Conservation (phyloP, 2,113 vertebrate genomes). For the Rhipidura dahli region DNA sequence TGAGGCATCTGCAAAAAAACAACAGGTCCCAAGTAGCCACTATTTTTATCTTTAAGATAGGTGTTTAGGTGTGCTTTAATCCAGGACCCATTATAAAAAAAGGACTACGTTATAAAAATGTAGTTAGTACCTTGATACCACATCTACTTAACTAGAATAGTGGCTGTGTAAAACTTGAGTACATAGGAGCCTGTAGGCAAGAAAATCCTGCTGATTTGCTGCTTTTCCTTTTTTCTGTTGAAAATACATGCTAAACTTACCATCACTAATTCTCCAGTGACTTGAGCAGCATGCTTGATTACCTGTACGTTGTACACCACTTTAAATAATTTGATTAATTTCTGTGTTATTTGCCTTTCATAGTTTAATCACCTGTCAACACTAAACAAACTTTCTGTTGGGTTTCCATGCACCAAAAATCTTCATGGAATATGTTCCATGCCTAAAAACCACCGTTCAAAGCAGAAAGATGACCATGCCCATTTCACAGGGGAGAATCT, state of each 20-base stretch:
- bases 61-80: not conserved
- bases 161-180: not conserved
- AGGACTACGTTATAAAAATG: no score
- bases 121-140: not conserved
- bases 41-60: not conserved
- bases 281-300: not conserved
- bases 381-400: not conserved
- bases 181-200: not conserved
- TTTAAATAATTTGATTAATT: not conserved
- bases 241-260: not conserved
- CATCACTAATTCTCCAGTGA: not conserved
- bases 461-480: not conserved
- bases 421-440: not conserved
- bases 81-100: not conserved
- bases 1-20: not conserved
- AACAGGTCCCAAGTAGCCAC: not conserved
- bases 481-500: not conserved
- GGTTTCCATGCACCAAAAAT: not conserved
- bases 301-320: not conserved
- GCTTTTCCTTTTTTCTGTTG: not conserved
- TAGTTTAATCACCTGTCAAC: not conserved
- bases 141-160: not conserved
- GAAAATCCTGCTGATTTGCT: not conserved
- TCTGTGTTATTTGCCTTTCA: not conserved
- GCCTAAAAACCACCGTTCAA: not conserved